These are phyloP conservation scores for Ostrea edulis DNA, from an alignment of 1,140 invertebrate genomes.

Conservation along the genomic window DNA sequence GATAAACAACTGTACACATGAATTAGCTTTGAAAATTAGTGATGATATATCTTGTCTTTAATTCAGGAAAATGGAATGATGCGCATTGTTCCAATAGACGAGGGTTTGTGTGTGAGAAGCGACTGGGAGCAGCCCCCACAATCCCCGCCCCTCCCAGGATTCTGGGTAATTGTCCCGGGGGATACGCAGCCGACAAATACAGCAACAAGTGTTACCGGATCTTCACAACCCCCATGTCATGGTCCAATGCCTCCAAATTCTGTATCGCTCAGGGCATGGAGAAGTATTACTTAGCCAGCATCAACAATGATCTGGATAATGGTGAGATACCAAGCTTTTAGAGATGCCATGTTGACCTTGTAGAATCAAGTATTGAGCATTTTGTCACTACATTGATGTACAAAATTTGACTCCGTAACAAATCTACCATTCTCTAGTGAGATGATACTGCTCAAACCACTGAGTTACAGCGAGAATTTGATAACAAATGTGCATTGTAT, in stretches of 20 bases:
- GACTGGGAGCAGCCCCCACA: conserved; percentile 36
- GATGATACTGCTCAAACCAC: no score
- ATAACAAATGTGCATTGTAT: no score
- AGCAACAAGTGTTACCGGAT: conserved; percentile 59
- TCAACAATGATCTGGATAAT: conserved; percentile 48
- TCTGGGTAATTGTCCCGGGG: conserved; percentile 63
- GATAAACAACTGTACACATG: no score
- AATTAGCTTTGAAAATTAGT: background rate
- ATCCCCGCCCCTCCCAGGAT: conserved; percentile 53
- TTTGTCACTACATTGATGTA: no score
- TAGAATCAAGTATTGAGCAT: no score
- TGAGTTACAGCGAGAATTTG: no score
- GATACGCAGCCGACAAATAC: conserved; percentile 55
- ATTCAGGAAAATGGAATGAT: conserved; percentile 69
- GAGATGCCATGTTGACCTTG: no score
- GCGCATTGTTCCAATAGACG: conserved; percentile 64
- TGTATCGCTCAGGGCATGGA: conserved; percentile 44
- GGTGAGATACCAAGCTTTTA: background rate
- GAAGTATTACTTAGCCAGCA: conserved; percentile 58
- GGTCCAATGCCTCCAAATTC: conserved; percentile 49
- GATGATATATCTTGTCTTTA: conserved; percentile 5
- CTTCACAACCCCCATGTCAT: conserved; percentile 43
- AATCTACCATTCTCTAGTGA: no score
- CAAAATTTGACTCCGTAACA: no score
- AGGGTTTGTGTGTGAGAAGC: conserved; percentile 68